These are phyloP conservation scores for Apeira syringaria DNA, from an alignment of 2,888 invertebrate genomes.

Conservation along the genomic window DNA sequence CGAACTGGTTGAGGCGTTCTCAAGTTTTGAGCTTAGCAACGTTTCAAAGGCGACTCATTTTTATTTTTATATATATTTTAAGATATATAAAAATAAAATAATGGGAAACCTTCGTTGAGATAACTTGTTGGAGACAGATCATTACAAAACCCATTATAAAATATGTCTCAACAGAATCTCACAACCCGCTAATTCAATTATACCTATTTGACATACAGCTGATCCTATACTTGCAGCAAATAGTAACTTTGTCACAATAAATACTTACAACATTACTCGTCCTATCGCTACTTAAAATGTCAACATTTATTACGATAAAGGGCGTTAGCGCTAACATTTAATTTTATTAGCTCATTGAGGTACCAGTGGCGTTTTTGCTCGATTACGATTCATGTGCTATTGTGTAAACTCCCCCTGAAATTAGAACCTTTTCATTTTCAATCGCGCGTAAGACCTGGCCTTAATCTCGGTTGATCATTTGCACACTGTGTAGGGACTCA, in stretches of 20 bases:
- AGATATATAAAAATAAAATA: no score
- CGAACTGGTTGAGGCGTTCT: no score
- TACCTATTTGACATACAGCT: conserved; percentile 2
- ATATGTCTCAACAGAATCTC: not conserved
- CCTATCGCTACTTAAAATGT: not conserved
- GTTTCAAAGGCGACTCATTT: no score
- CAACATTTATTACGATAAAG: not conserved
- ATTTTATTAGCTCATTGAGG: conserved; percentile 8
- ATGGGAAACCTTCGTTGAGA: no score
- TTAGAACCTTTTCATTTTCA: conserved; percentile 61
- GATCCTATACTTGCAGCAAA: no score
- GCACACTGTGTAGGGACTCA: conserved; percentile 27
- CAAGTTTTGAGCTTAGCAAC: no score
- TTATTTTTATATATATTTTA: no score
- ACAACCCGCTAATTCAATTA: conserved; percentile 12
- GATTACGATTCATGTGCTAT: conserved; percentile 40
- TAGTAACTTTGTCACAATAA: no score
- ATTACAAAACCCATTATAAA: not conserved
- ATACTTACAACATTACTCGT: no score
- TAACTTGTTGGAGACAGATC: no score
- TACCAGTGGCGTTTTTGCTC: conserved; percentile 18
- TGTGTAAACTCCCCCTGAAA: conserved; percentile 40
- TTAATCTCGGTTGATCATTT: conserved; percentile 73
- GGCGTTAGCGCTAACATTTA: not conserved
- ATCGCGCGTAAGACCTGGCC: conserved; percentile 61